These are phyloP conservation scores for Gortyna flavago DNA, from an alignment of 2,888 invertebrate genomes.

Conservation along the genomic window DNA sequence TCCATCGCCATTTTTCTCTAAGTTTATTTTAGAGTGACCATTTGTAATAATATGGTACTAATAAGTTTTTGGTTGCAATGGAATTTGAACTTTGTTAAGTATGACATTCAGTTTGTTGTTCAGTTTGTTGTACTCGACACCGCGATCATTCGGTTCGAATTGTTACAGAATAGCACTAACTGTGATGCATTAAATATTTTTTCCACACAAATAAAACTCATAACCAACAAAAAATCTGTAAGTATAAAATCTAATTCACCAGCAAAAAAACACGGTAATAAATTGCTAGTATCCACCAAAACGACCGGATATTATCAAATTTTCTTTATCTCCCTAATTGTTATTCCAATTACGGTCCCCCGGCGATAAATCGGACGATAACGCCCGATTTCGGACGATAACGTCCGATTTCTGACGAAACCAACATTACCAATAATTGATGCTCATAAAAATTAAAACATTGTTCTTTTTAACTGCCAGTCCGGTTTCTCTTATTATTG, in stretches of 20 bases:
- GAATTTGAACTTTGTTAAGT: no score
- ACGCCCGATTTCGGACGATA: constrained; percentile 30
- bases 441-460: constrained; percentile 53
- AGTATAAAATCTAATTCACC: not conserved
- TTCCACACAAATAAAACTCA: not conserved
- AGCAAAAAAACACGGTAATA: constrained; percentile 6
- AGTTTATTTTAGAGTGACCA: no score
- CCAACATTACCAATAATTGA: constrained; percentile 42
- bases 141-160: not conserved
- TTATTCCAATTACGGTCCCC: constrained; percentile 46
- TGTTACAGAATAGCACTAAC: not conserved
- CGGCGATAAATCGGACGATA: constrained; percentile 38
- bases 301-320: constrained; percentile 31
- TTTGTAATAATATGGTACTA: no score
- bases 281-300: constrained; percentile 8
- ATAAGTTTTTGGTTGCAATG: no score
- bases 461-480: constrained; percentile 37
- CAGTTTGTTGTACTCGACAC: no score
- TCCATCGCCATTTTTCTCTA: no score
- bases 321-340: constrained; percentile 42
- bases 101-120: no score
- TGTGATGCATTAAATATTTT: not conserved
- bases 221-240: not conserved
- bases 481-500: constrained; percentile 25
- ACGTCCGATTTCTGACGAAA: constrained; percentile 15